Conservation (phyloP, 2,888 invertebrate species). For the Epiperipatus broadwayi region DNA sequence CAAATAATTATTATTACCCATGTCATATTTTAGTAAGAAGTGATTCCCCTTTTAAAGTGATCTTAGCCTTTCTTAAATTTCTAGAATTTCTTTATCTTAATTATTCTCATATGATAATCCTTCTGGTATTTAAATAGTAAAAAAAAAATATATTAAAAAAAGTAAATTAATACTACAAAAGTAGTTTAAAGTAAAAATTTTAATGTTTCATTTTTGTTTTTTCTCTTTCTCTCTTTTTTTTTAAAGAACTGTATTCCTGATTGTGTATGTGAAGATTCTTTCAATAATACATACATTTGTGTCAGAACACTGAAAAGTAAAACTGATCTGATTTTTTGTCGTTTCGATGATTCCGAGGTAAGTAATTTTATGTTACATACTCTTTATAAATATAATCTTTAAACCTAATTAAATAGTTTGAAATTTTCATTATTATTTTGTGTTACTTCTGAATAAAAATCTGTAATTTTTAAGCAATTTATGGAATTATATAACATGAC, state of each 20-base stretch:
- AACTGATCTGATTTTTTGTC: constrained; percentile 42
- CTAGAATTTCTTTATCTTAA: no score
- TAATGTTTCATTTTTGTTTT: no score
- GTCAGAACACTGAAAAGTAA: constrained; percentile 41
- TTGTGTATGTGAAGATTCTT: constrained; percentile 67
- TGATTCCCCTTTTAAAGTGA: no score
- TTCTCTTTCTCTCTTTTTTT: constrained; percentile 19
- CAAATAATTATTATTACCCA: no score
- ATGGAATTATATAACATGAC: constrained; percentile 54
- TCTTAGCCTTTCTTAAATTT: no score
- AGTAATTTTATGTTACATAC: background rate
- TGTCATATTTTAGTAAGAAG: no score
- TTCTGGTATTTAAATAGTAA: no score
- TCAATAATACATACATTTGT: constrained; percentile 64
- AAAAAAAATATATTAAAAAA: no score
- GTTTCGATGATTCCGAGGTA: constrained; percentile 38
- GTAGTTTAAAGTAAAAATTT: background rate
- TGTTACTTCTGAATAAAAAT: constrained; percentile 15
- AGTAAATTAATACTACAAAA: no score
- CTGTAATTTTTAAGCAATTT: constrained; percentile 37
- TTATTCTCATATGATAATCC: no score
- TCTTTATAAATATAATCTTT: background rate
- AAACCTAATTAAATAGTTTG: background rate
- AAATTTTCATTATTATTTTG: constrained; percentile 5
- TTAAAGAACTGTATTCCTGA: constrained; percentile 41